Evolutionary conservation across 2,113 vertebrate species (phyloP), one percentile per base, ranked within the genome.

Genomic region (Anhinga anhinga): DNA sequence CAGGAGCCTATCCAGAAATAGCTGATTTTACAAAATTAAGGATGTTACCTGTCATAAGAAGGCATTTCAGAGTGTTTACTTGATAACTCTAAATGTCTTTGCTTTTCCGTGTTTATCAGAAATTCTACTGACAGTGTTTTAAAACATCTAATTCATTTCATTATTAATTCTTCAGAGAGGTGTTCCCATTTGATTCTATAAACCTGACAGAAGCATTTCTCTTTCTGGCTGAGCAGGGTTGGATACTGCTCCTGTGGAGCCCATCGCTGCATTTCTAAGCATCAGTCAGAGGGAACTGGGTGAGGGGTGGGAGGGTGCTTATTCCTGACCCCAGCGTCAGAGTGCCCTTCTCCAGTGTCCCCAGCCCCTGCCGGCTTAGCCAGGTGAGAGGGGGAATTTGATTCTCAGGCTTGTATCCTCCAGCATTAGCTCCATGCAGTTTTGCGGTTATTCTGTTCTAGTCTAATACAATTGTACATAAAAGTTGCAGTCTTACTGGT

Each of bases 1-100:
- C 76, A 73, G 93, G 93, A 96, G 72, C 72, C 66, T 93, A 74
- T 95, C 95, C 66, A 77, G 76, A 95, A 95, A 89, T 52, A 88
- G 67, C 50, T 86, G 94, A 65, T 96, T 93, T 92, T 78, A 91
- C 40, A 70, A 65, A 81, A 90, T 93, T 61, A 87, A 78, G 44
- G 58, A 61, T 91, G 76, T 76, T 90, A 26, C 50, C 8, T 83
- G 73, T 76, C 50, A 19, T 67, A 62, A 95, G 67, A 58, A 62
- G 10, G 30, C n/a, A 67, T 94, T 88, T 85, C 67, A 70, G 42
- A 70, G 50, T 26, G 20, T 63, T 89, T 89, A 14, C 40, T n/a
- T 25, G 15, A 4, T 89, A 79, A 67, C 40, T 79, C 47, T 59
- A 62, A 86, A 38, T 4, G 2, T 27, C 42, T 66, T 80, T 70